Evolutionary conservation across 2,888 invertebrate genomes (phyloP).

Genomic region (Matsumyia berberina): DNA sequence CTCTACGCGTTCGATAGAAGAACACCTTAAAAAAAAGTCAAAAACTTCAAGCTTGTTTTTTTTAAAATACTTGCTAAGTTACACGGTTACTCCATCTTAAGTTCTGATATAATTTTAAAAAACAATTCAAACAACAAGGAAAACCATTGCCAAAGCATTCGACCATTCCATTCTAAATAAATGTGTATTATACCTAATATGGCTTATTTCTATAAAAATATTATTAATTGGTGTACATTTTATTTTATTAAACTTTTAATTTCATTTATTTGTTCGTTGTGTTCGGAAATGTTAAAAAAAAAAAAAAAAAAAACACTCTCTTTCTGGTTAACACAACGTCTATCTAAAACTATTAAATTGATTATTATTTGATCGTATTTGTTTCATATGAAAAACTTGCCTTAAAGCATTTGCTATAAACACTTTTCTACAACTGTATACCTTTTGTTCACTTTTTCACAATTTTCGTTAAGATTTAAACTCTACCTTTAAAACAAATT

Average conservation of each 20-base stretch:
- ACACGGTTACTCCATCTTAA: too few species aligned
- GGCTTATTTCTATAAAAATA: constrained; percentile 10
- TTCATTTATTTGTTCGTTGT: constrained; percentile 16
- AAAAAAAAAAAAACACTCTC: constrained; percentile 42
- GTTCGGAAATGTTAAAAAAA: constrained; percentile 34
- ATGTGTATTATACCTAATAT: constrained; percentile 16
- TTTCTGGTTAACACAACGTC: constrained; percentile 61
- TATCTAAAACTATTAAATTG: constrained; percentile 80
- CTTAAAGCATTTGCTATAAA: constrained; percentile 38
- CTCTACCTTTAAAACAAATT: constrained; percentile 4
- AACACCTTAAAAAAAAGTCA: too few species aligned
- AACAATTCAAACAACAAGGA: too few species aligned
- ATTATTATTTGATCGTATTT: constrained; percentile 85
- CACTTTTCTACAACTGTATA: constrained; percentile 7
- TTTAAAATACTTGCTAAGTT: too few species aligned
- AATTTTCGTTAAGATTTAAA: background rate
- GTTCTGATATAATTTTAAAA: too few species aligned
- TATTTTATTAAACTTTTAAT: constrained; percentile 2
- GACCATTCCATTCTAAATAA: background rate
- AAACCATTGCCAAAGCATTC: background rate
- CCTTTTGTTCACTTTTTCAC: constrained; percentile 3
- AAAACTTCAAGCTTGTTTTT: too few species aligned
- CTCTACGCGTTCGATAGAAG: too few species aligned
- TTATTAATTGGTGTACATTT: constrained; percentile 19
- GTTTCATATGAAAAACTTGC: constrained; percentile 81